Percentiles rank a stretch among this genome's conserved stretches.
These are phyloP conservation scores for Lysiphlebus fabarum DNA, from an alignment of 1,140 invertebrate genomes.

Conservation along the genomic window DNA sequence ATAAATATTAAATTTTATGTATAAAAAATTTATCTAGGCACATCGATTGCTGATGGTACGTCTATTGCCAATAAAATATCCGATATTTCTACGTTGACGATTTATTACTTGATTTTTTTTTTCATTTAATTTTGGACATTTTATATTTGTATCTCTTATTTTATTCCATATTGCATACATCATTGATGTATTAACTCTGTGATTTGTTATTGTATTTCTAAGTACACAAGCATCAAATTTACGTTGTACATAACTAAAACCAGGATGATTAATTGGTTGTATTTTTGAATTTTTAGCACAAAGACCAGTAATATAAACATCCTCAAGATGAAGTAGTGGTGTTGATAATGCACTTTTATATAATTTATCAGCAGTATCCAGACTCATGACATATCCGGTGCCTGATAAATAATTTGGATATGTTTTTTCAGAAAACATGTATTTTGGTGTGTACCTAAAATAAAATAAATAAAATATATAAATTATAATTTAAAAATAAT, in stretches of 20 bases:
- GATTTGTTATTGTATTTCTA: slow-evolving; percentile 44
- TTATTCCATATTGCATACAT: slow-evolving; percentile 50
- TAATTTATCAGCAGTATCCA: slow-evolving; percentile 64
- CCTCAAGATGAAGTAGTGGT: slow-evolving; percentile 76
- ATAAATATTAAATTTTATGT: too few relatives aligned
- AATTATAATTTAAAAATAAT: not conserved
- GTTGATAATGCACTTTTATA: slow-evolving; percentile 68
- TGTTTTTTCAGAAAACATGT: slow-evolving; percentile 69
- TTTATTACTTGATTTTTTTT: slow-evolving; percentile 32
- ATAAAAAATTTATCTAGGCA: slow-evolving; percentile 19
- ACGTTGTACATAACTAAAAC: slow-evolving; percentile 60
- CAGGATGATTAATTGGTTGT: slow-evolving; percentile 58
- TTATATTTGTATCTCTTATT: slow-evolving; percentile 35
- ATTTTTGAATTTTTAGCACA: slow-evolving; percentile 56
- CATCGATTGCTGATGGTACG: slow-evolving; percentile 33
- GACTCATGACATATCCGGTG: slow-evolving; percentile 78
- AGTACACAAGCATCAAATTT: slow-evolving; percentile 53
- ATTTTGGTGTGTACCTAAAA: slow-evolving; percentile 71
- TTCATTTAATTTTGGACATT: slow-evolving; percentile 26
- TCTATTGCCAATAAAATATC: slow-evolving; percentile 35
- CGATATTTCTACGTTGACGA: slow-evolving; percentile 37
- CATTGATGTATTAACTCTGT: slow-evolving; percentile 41
- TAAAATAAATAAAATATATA: slow-evolving; percentile 11
- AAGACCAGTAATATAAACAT: slow-evolving; percentile 80
- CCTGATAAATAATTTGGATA: slow-evolving; percentile 85